Base-by-base conservation (phyloP, 2,888 invertebrate species). In the Melieria omissa region DNA sequence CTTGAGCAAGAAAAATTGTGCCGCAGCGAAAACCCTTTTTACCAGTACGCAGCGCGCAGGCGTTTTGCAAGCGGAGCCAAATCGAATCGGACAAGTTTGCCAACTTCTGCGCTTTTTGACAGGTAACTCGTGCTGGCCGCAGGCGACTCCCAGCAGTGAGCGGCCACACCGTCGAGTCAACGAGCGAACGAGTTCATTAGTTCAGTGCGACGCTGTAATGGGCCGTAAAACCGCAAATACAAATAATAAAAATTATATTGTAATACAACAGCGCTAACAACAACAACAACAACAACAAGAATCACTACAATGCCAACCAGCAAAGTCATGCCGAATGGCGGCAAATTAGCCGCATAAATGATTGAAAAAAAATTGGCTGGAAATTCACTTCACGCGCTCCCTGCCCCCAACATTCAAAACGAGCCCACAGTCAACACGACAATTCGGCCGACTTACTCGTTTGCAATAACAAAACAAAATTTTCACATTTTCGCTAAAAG, bases 91-190 rank as follows among this genome's bases (percentile, higher is more conserved):
- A 70, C 69, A 70, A 70, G 63, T 70, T 70, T 62, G 47, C 46
- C 52, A 70, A 70, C 69, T 70, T 57, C 16, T 57, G 16, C 8
- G 16, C 57, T n/a, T 52, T 52, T 29, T 29, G 72, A 73, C 72
- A 71, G 70, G 72, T 65, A 74, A 71, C 74, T 74, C 74, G 74
- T 74, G 74, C 72, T 73, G 70, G 64, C 73, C 61, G 61, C 42
- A 52, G 72, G 74, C 72, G 46, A 65, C 64, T 64, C 49, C 65
- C 62, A 46, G 61, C 58, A 64, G 29, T 29, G 29, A 29, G 29
- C 29, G 29, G 29, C 29, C 29, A 3, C 29, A 29, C 29, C 29
- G 29, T 3, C 29, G 29, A 29, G 29, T 29, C 29, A 29, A 29
- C 29, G 29, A 29, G 41, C 9, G 52, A 52, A 9, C 60, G 10